A percentile compares a stretch with the other conserved stretches of the same genome.
These are phyloP conservation scores for Anser cygnoides DNA, from an alignment of 2,113 vertebrate species.

Conservation along the genomic window DNA sequence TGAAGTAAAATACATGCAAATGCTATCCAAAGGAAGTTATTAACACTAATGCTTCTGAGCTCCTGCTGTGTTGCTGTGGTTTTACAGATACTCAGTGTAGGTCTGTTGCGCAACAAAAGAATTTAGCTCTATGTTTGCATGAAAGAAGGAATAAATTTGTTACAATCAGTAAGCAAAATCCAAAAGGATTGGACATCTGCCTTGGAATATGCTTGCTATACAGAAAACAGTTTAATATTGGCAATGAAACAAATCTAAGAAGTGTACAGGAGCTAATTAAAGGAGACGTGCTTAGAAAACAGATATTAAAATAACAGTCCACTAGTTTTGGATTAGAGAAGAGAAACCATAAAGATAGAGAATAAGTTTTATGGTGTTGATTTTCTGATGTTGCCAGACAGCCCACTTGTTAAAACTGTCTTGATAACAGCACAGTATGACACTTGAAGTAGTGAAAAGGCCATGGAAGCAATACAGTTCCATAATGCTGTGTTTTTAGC, in stretches of 20 bases:
- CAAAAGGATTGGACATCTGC: constrained; percentile 61
- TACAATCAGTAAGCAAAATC: constrained; percentile 56
- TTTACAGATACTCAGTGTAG: constrained; percentile 1
- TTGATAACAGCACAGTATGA: not conserved
- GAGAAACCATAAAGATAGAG: not conserved
- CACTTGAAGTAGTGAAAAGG: not conserved
- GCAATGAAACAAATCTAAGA: constrained; percentile 54
- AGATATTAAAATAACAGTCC: not conserved
- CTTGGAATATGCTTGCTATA: constrained; percentile 56
- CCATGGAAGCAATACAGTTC: not conserved
- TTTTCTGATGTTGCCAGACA: not conserved
- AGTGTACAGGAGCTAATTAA: constrained; percentile 55
- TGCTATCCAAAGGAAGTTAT: not conserved
- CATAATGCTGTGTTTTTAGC: not conserved
- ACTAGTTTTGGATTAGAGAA: not conserved
- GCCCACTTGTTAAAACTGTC: not conserved
- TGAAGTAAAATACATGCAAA: not conserved
- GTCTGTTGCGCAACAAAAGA: constrained; percentile 51
- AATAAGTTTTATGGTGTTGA: not conserved
- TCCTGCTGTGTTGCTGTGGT: not conserved
- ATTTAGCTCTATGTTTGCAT: constrained; percentile 39
- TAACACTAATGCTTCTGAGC: not conserved
- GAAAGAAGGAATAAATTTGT: constrained; percentile 52
- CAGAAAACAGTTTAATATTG: constrained; percentile 55
- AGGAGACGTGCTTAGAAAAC: constrained; percentile 56